Evolutionary conservation across 37 sponge, comb jelly and placozoan genomes (phyloP), one percentile per base, ranked within the genome.

Genomic region (Petrosia ficiformis): DNA sequence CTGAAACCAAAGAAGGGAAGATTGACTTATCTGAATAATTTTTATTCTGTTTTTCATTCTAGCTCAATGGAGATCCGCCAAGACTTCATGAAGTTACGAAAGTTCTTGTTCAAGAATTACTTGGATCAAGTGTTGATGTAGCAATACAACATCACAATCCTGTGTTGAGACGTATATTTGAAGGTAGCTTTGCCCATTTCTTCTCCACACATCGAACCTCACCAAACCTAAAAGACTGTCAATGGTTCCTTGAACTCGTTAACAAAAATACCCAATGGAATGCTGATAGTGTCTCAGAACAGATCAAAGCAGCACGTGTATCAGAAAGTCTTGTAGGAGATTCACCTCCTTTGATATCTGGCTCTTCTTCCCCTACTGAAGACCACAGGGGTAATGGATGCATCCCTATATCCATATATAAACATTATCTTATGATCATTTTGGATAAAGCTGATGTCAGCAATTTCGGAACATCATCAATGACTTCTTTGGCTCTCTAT

Each of bases 231-330:
- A 31, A 79, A 25, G 89, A 89, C 61, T 64, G 72, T 22, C 6
- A 32, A 41, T 83, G 80, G 80, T 82, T 89, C 72, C 66, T 89
- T 44, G 74, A 75, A 37, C 31, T 73, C 26, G 80, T 84, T 36
- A 89, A 89, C 61, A 22, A 39, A 21, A 73, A 79, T 39, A 31
- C 56, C 11, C 70, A 80, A 10, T 84, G 84, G 84, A 69, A 70
- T 16, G 54, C 57, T 33, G 14, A 48, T 8, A 48, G 54, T 14
- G 14, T 48, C 8, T 10, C 68, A 68, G 3, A 8, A 6, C 4
- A 34, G 39, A 21, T 8, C 6, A 36, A 69, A 34, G n/a, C 39
- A 21, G 8, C 5, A 26, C 42, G 58, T 72, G 54, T 39, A n/a
- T 58, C 56, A n/a, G 24, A 59, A 28, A n/a, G n/a, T n/a, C n/a